Evolutionary conservation across 2,113 vertebrate genomes (phyloP), one percentile per base, ranked within the genome.

Genomic region (Sialia sialis): DNA sequence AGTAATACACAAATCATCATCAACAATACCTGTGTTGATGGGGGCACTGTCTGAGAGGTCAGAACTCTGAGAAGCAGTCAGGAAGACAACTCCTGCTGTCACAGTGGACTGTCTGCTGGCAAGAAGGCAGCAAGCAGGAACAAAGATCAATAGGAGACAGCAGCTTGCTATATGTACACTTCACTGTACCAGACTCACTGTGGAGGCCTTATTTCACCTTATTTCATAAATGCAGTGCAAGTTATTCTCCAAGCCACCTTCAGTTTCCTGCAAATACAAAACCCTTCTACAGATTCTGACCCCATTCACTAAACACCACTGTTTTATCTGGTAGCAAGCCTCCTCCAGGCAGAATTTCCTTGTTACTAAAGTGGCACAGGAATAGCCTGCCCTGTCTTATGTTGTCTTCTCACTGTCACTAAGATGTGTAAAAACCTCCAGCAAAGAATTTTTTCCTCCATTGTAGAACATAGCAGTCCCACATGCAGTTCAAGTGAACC

Each of bases 351-450:
- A 94, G 88, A 96, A 91, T 83, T 93, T 58, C 63, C 75, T 70
- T 73, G 70, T 80, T 85, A 93, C 70, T 83, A 51, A 95, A 92
- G 67, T 46, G 70, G 69, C 66, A 94, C 2, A 13, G 73, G 64
- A 94, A 93, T 66, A 92, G 60, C 36, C 73, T 81, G 77, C 44
- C 77, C 85, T 52, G 32, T 76, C 73, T 90, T 83, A 67, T n/a
- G 72, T 77, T 96, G 88, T 88, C 72, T 92, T 94, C 91, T 84
- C 93, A 84, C 89, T 91, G 86, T 68, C 73, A 89, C 43, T 19
- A 63, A 88, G 59, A 90, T 52, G 73, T 70, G 25, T 29, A 93
- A 92, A 95, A 93, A 81, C 56, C 48, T 82, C n/a, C 22, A 89
- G 51, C 72, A 84, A 70, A 69, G 56, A 79, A 68, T 30, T 75